These are phyloP conservation scores for Sebastes hubbsi DNA, from an alignment of 2,797 vertebrate genomes.

Conservation along the genomic window DNA sequence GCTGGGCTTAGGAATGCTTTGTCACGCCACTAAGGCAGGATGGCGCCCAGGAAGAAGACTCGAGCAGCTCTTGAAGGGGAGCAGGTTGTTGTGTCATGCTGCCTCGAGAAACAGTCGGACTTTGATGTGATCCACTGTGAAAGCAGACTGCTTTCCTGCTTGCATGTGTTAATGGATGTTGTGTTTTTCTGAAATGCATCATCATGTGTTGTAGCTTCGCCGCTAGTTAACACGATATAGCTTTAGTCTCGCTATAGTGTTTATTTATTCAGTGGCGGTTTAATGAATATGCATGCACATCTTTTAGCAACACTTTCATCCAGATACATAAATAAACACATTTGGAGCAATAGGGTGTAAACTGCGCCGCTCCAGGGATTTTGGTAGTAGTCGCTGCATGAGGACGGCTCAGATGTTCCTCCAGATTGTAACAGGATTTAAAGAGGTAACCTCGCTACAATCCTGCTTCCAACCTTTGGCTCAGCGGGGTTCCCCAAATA, in stretches of 20 bases:
- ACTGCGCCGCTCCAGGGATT: background rate
- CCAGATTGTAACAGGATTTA: background rate
- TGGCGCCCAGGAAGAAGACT: slow-evolving; percentile 20
- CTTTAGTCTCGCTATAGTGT: background rate
- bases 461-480: slow-evolving; percentile 30
- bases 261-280: slow-evolving; percentile 32
- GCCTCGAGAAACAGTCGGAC: slow-evolving; percentile 12
- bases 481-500: slow-evolving; percentile 13
- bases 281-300: slow-evolving; percentile 40
- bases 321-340: background rate
- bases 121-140: slow-evolving; percentile 34
- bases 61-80: slow-evolving; percentile 19
- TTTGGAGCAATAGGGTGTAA: slow-evolving; percentile 9
- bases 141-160: slow-evolving; percentile 13
- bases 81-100: slow-evolving; percentile 29
- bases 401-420: slow-evolving; percentile 3
- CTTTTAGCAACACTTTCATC: slow-evolving; percentile 11
- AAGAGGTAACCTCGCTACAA: background rate
- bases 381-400: background rate
- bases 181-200: slow-evolving; percentile 13
- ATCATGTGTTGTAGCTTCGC: background rate
- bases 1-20: slow-evolving; percentile 53
- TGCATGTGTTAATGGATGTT: slow-evolving; percentile 6
- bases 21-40: slow-evolving; percentile 36
- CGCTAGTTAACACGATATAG: background rate